Evolutionary conservation across 2,113 vertebrate genomes (phyloP).

Genomic region (Indicator maculatus): DNA sequence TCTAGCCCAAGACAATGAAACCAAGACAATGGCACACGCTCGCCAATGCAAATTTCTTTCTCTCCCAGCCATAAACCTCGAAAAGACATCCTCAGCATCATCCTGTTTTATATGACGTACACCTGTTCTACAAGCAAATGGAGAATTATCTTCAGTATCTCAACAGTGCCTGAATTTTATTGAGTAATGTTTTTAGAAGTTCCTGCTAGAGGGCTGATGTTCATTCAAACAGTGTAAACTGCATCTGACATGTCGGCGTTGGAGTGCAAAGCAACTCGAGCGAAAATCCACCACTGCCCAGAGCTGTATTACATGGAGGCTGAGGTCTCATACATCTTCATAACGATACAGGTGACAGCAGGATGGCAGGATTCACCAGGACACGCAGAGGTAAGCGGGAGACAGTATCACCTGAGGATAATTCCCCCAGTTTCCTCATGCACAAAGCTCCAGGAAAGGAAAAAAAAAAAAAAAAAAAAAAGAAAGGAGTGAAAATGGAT

Average conservation of each 20-base stretch:
- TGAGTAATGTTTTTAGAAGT: conserved; percentile 48
- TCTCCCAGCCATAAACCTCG: background rate
- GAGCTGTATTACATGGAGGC: conserved; percentile 35
- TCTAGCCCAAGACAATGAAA: conserved; percentile 3
- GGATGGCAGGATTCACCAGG: background rate
- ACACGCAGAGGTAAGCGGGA: background rate
- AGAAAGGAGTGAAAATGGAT: background rate
- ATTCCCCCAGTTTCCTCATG: background rate
- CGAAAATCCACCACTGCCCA: conserved; percentile 55
- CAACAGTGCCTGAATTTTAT: conserved; percentile 13
- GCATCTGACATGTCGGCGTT: conserved; percentile 57
- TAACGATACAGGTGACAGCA: conserved; percentile 56
- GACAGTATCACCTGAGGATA: background rate
- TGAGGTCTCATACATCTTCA: conserved; percentile 61
- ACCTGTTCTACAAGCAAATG: conserved; percentile 44
- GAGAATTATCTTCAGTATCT: conserved; percentile 12
- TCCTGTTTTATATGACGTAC: background rate
- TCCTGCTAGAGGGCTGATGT: conserved; percentile 65
- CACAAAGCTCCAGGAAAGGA: background rate
- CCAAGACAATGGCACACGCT: background rate
- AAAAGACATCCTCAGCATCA: background rate
- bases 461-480: background rate
- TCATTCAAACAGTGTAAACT: conserved; percentile 69
- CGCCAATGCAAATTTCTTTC: background rate
- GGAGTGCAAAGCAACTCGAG: conserved; percentile 57